Evolutionary conservation across 2,797 vertebrate genomes (phyloP).

Genomic region (Neomorphus geoffroyi): DNA sequence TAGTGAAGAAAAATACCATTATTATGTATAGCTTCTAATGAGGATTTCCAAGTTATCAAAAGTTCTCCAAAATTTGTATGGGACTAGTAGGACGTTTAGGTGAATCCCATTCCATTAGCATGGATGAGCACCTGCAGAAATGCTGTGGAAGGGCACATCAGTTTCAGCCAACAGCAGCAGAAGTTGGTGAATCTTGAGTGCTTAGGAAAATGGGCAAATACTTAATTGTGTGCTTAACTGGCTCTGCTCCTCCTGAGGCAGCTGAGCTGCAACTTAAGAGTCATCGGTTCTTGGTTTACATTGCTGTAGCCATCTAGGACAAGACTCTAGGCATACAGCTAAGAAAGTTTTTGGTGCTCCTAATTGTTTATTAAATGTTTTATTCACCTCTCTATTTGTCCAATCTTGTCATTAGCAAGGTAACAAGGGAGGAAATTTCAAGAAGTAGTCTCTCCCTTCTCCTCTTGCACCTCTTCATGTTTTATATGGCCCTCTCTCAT

Average conservation of each 20-base stretch:
- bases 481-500: background rate
- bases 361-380: background rate
- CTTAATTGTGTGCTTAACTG: rapidly evolving
- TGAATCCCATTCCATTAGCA: background rate
- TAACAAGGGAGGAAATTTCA: background rate
- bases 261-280: background rate
- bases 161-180: background rate
- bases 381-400: background rate
- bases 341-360: background rate
- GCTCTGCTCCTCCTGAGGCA: background rate
- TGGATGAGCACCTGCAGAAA: background rate
- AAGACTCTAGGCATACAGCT: background rate
- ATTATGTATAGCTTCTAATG: rapidly evolving
- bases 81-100: too few relatives aligned
- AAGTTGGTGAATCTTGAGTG: background rate
- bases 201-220: background rate
- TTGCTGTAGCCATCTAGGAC: background rate
- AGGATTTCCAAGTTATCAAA: background rate
- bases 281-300: rapidly evolving
- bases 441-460: background rate
- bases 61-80: background rate
- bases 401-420: background rate
- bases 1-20: background rate
- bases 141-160: background rate
- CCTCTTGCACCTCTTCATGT: background rate